These are phyloP conservation scores for Chloroceryle inda DNA, from an alignment of 2,797 vertebrate genomes.

Conservation along the genomic window DNA sequence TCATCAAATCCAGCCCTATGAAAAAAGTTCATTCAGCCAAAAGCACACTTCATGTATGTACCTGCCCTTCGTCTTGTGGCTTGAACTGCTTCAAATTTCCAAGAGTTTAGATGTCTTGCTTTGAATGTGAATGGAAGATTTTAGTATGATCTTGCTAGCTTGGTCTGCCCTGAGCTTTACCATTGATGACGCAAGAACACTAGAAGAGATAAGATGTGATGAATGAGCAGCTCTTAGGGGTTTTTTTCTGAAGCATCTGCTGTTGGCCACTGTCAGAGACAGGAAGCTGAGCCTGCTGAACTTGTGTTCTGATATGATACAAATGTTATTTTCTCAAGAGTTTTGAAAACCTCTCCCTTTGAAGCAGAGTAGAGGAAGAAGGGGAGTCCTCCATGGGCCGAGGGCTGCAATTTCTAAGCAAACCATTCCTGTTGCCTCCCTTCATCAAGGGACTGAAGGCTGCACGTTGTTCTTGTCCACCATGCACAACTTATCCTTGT, in stretches of 20 bases:
- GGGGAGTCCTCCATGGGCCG: background rate
- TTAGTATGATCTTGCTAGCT: conserved; percentile 13
- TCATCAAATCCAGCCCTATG: conserved; percentile 43
- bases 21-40: background rate
- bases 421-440: background rate
- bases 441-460: background rate
- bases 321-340: background rate
- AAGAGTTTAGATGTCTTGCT: background rate
- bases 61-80: conserved; percentile 32
- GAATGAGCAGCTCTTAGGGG: background rate
- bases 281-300: background rate
- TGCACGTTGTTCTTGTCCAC: background rate
- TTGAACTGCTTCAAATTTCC: conserved; percentile 13
- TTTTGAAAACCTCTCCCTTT: background rate
- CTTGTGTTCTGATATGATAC: background rate
- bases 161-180: conserved; percentile 3
- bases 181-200: background rate
- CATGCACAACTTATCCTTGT: background rate
- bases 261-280: background rate
- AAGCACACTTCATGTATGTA: conserved; percentile 30
- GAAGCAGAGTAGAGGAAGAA: background rate
- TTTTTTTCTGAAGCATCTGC: background rate
- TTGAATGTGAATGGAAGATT: conserved; percentile 40
- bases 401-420: background rate
- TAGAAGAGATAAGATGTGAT: conserved; percentile 36